Conservation (phyloP, 2,797 vertebrate species). For the Poeciliopsis presidionis region DNA sequence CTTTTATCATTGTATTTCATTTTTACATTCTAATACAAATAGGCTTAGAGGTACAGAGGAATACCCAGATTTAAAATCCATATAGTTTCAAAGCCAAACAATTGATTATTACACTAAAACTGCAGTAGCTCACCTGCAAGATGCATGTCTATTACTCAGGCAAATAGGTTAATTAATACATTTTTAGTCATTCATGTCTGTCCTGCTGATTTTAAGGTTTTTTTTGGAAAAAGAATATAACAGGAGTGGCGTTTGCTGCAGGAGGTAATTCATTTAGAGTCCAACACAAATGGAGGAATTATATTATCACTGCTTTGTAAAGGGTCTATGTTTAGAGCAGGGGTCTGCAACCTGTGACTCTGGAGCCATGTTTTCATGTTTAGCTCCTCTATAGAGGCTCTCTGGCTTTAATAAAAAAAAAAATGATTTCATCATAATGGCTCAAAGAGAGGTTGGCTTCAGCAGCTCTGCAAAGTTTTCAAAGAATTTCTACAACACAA, state of each 20-base stretch:
- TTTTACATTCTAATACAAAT: background rate
- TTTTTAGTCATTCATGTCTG: background rate
- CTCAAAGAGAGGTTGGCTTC: background rate
- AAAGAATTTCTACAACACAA: background rate
- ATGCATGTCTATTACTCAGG: background rate
- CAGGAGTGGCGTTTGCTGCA: background rate
- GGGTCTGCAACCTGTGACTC: background rate
- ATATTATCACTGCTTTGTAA: background rate
- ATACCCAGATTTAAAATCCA: background rate
- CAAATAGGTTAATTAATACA: background rate
- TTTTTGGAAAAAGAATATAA: background rate
- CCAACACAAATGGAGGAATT: background rate
- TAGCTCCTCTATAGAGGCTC: background rate
- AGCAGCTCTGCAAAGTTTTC: background rate
- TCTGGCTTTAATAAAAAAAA: background rate
- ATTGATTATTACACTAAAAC: background rate
- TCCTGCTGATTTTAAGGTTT: background rate
- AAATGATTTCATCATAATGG: background rate
- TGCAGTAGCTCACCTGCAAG: background rate
- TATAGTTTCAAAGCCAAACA: background rate
- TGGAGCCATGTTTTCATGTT: background rate
- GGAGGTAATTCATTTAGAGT: background rate
- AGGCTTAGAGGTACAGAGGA: background rate
- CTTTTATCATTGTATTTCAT: conserved; percentile 4
- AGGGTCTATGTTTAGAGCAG: background rate